These are phyloP conservation scores for Pseudopodoces humilis DNA, from an alignment of 2,113 vertebrate genomes.

Conservation along the genomic window DNA sequence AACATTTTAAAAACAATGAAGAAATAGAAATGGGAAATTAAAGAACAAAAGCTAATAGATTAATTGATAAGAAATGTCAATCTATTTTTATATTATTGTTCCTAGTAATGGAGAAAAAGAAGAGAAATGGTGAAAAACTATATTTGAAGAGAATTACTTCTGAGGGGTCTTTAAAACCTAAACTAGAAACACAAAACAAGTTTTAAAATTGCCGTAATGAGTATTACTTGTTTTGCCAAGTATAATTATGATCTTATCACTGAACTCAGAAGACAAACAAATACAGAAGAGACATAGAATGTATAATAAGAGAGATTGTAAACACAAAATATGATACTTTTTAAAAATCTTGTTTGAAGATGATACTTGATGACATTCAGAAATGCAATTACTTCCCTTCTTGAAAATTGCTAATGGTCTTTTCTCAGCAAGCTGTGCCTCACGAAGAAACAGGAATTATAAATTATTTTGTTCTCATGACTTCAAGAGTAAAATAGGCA, in stretches of 20 bases:
- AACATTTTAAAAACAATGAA: neutral
- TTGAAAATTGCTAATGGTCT: neutral
- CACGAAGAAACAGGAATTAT: neutral
- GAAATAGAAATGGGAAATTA: neutral
- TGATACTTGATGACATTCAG: neutral
- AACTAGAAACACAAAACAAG: neutral
- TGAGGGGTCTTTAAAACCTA: neutral
- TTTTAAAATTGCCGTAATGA: neutral
- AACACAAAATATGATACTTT: neutral
- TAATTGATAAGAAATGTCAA: neutral
- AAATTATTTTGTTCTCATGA: neutral
- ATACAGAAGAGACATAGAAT: neutral
- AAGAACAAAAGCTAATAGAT: neutral
- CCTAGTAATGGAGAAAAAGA: neutral
- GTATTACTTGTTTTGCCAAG: neutral
- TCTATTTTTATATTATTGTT: neutral
- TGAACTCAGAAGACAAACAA: neutral
- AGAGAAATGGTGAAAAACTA: neutral
- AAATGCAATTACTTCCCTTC: neutral
- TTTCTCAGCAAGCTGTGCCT: neutral
- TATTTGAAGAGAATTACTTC: neutral
- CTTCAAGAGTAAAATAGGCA: neutral
- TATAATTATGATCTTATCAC: neutral
- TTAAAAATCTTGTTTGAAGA: neutral
- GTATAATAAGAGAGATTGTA: neutral